These are phyloP conservation scores for Perithous albicinctus DNA, from an alignment of 2,888 invertebrate species.

Conservation along the genomic window DNA sequence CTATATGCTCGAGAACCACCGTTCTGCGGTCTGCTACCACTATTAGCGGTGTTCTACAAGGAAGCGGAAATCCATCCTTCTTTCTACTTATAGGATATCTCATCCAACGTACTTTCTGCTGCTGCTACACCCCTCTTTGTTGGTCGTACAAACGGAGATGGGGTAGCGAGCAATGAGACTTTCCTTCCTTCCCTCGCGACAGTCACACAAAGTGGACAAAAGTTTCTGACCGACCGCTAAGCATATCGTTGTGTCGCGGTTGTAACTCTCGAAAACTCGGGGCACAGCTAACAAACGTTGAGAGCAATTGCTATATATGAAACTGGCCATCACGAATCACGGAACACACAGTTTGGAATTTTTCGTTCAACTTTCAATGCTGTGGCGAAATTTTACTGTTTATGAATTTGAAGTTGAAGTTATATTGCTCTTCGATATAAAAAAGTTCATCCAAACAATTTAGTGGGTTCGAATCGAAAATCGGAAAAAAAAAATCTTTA, in stretches of 20 bases:
- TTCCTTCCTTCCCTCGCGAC: constrained; percentile 20
- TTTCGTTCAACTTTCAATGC: not conserved
- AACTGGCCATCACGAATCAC: not conserved
- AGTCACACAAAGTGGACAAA: constrained; percentile 59
- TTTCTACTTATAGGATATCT: constrained; percentile 49
- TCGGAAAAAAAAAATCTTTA: too few relatives aligned
- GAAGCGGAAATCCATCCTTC: constrained; percentile 19
- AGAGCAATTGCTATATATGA: not conserved
- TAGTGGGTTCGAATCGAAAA: too few relatives aligned
- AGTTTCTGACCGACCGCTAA: constrained; percentile 53
- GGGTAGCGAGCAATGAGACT: constrained; percentile 17
- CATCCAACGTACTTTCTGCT: constrained; percentile 21
- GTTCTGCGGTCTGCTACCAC: constrained; percentile 59
- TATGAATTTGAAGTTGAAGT: not conserved
- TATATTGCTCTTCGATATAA: not conserved
- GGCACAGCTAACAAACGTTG: not conserved
- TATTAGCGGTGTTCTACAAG: constrained; percentile 63
- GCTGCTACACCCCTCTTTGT: constrained; percentile 35
- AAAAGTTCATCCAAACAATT: not conserved
- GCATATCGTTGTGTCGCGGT: constrained; percentile 61
- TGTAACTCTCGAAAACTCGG: constrained; percentile 19
- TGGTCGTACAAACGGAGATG: constrained; percentile 26
- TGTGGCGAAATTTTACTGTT: not conserved
- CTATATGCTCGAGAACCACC: constrained; percentile 45
- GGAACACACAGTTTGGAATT: not conserved